These are phyloP conservation scores for Torymus aiolomorphi DNA, from an alignment of 2,888 invertebrate species.

Conservation along the genomic window DNA sequence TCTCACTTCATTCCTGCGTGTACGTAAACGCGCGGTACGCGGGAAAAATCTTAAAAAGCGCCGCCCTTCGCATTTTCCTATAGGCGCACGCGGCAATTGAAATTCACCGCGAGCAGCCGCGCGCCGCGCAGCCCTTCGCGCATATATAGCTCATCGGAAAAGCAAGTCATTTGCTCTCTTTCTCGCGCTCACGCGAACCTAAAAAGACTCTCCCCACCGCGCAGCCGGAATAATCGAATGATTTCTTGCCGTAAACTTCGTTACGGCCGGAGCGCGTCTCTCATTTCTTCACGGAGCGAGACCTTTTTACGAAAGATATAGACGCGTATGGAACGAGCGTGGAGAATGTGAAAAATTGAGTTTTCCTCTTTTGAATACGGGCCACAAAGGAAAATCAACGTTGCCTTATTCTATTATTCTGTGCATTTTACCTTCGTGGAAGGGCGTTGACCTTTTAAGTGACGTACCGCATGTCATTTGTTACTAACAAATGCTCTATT, in stretches of 20 bases:
- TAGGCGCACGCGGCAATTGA: slow-evolving; percentile 18
- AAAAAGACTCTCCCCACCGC: neutral
- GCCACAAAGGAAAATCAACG: too few relatives aligned
- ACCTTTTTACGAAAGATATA: neutral
- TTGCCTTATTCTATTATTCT: too few relatives aligned
- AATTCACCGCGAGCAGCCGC: slow-evolving; percentile 15
- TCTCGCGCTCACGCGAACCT: neutral
- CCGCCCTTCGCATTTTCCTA: slow-evolving; percentile 35
- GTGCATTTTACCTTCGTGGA: too few relatives aligned
- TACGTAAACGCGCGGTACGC: neutral
- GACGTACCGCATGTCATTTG: too few relatives aligned
- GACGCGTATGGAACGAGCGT: too few relatives aligned
- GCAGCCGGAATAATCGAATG: slow-evolving; percentile 31
- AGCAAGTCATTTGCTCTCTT: slow-evolving; percentile 24
- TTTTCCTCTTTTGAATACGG: neutral
- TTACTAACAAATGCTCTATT: too few relatives aligned
- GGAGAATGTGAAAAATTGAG: neutral
- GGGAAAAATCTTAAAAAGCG: slow-evolving; percentile 6
- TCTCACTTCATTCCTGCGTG: neutral
- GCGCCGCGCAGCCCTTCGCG: neutral
- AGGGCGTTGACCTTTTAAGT: too few relatives aligned
- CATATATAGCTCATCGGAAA: neutral
- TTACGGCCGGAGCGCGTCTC: neutral
- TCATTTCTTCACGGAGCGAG: too few relatives aligned
- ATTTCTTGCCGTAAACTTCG: slow-evolving; percentile 23